phyloP scores from a whole-genome alignment of 2,888 invertebrate species.

The Euplexia lucipara region DNA sequence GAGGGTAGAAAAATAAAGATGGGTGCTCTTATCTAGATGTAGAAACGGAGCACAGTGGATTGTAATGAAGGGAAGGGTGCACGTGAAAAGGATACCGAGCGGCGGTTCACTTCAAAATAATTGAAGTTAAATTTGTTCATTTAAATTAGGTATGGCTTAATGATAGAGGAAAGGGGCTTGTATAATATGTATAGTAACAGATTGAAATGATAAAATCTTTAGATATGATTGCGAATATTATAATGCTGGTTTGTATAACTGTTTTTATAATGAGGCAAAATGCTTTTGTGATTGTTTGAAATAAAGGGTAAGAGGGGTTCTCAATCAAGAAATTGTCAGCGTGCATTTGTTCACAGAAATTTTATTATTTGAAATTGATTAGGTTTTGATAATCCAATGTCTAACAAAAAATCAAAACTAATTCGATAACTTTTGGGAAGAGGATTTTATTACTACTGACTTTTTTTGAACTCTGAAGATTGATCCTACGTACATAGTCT shows the following conservation, averaged over 20 bases:
- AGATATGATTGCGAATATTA: conserved; percentile 62
- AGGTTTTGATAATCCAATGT: too few relatives aligned
- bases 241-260: conserved; percentile 50
- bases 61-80: conserved; percentile 88
- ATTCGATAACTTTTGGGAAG: too few relatives aligned
- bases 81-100: conserved; percentile 87
- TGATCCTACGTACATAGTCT: too few relatives aligned
- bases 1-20: conserved; percentile 85
- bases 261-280: conserved; percentile 35
- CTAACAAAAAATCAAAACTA: too few relatives aligned
- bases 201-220: conserved; percentile 63
- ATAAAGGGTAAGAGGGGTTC: not conserved
- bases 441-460: too few relatives aligned
- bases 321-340: too few relatives aligned
- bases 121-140: conserved; percentile 90
- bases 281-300: conserved; percentile 23
- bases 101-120: conserved; percentile 88
- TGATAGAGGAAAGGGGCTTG: conserved; percentile 71
- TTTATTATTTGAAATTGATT: too few relatives aligned
- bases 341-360: too few relatives aligned
- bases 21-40: conserved; percentile 89
- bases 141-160: conserved; percentile 83
- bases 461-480: too few relatives aligned
- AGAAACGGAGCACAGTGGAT: conserved; percentile 87
- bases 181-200: conserved; percentile 59